phyloP scores from a whole-genome alignment of 2,888 invertebrate genomes.

The Stenodera caucasica region DNA sequence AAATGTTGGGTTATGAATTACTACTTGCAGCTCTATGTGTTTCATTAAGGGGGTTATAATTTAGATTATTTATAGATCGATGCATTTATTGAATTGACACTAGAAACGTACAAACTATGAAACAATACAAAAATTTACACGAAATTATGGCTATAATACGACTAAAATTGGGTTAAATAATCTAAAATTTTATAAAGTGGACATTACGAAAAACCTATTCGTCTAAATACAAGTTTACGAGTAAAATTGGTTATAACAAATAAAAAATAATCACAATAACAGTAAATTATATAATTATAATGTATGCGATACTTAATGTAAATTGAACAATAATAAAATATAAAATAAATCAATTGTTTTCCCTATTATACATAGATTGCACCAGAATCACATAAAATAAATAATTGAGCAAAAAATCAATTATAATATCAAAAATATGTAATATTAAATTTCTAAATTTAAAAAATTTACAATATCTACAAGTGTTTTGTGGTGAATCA shows the following conservation, averaged over 20 bases:
- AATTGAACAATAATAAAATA: neutral
- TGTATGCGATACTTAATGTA: no score
- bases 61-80: neutral
- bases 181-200: neutral
- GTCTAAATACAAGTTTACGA: no score
- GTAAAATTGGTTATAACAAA: neutral
- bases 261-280: neutral
- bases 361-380: neutral
- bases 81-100: conserved; percentile 1
- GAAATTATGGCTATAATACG: conserved; percentile 2
- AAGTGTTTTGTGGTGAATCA: neutral
- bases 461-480: conserved; percentile 5
- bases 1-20: neutral
- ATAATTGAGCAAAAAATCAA: conserved; percentile 19
- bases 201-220: no score
- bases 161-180: neutral
- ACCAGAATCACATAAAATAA: conserved; percentile 18
- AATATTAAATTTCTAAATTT: neutral
- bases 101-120: neutral
- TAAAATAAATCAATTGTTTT: neutral
- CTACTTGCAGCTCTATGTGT: neutral
- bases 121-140: neutral
- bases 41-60: no score
- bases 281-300: neutral
- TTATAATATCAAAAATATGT: conserved; percentile 10